Percentiles rank a stretch among this genome's conserved stretches.
Evolutionary conservation across 2,888 invertebrate genomes (phyloP).

Genomic region (Noctua janthe): DNA sequence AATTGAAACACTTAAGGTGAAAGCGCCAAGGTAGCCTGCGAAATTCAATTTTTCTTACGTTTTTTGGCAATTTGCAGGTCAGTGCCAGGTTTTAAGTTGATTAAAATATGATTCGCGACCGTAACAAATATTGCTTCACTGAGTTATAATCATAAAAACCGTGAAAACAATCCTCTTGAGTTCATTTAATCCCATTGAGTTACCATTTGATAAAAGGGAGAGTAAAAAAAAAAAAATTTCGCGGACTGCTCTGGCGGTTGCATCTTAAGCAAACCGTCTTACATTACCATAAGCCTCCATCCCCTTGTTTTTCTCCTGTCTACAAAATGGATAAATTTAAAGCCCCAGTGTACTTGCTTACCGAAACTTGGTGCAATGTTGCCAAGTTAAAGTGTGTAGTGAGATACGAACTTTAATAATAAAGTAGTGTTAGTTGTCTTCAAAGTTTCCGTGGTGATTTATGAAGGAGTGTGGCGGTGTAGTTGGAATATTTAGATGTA

Average conservation of each 20-base stretch:
- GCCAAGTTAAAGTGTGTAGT: slow-evolving; percentile 28
- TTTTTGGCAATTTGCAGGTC: too few relatives aligned
- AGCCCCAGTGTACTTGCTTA: slow-evolving; percentile 18
- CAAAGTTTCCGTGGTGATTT: slow-evolving; percentile 47
- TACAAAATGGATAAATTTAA: slow-evolving; percentile 31
- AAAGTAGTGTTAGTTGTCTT: slow-evolving; percentile 42
- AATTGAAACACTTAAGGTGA: neutral
- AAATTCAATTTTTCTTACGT: too few relatives aligned
- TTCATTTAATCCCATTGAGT: too few relatives aligned
- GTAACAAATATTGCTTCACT: too few relatives aligned
- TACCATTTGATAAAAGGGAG: too few relatives aligned
- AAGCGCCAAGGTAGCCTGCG: too few relatives aligned
- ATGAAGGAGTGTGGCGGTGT: slow-evolving; percentile 21
- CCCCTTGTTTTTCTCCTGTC: slow-evolving; percentile 16
- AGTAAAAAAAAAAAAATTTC: too few relatives aligned
- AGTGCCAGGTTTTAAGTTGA: too few relatives aligned
- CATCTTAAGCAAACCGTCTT: neutral
- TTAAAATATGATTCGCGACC: too few relatives aligned
- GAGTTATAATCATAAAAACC: too few relatives aligned
- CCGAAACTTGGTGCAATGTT: slow-evolving; percentile 48
- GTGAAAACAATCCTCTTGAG: too few relatives aligned
- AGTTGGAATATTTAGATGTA: slow-evolving; percentile 29
- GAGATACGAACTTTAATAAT: slow-evolving; percentile 54
- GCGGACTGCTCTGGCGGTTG: too few relatives aligned
- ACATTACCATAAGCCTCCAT: neutral